phyloP scores from a whole-genome alignment of 2,113 vertebrate species.

The Scophthalmus maximus region DNA sequence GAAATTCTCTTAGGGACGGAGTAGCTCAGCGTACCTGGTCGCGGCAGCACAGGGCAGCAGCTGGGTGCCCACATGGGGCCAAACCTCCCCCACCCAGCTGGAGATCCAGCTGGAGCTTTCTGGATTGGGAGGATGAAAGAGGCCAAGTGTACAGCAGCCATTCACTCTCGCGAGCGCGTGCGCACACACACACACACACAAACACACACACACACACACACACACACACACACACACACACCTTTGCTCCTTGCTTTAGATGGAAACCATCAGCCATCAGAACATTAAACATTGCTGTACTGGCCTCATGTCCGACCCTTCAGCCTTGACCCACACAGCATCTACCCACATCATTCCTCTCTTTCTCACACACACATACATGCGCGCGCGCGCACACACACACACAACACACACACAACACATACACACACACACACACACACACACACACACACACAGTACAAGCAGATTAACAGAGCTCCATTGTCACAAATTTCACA shows the following conservation, averaged over 20 bases:
- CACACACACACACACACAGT: slow-evolving; percentile 37
- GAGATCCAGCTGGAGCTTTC: too few species aligned
- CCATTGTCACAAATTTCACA: slow-evolving; percentile 73
- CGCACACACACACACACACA: too few species aligned
- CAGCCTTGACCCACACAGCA: slow-evolving; percentile 55
- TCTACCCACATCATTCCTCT: slow-evolving; percentile 56
- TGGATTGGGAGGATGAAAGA: too few species aligned
- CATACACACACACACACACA: slow-evolving; percentile 44
- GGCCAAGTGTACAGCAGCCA: too few species aligned
- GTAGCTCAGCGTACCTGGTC: too few species aligned
- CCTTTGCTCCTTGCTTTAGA: slow-evolving; percentile 12
- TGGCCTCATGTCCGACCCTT: slow-evolving; percentile 42
- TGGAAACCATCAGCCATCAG: slow-evolving; percentile 20
- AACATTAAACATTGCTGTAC: slow-evolving; percentile 8
- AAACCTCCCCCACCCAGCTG: too few species aligned
- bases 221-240: slow-evolving; percentile 16
- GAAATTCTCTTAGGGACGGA: too few species aligned
- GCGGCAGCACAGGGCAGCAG: too few species aligned
- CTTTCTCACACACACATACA: slow-evolving; percentile 24
- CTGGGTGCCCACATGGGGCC: too few species aligned
- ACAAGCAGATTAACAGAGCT: slow-evolving; percentile 64
- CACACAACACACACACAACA: slow-evolving; percentile 47
- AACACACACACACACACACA: slow-evolving; percentile 15
- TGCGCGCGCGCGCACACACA: not conserved
- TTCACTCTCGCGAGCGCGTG: too few species aligned